phyloP scores from a whole-genome alignment of 2,113 vertebrate genomes.

The Albula goreensis region DNA sequence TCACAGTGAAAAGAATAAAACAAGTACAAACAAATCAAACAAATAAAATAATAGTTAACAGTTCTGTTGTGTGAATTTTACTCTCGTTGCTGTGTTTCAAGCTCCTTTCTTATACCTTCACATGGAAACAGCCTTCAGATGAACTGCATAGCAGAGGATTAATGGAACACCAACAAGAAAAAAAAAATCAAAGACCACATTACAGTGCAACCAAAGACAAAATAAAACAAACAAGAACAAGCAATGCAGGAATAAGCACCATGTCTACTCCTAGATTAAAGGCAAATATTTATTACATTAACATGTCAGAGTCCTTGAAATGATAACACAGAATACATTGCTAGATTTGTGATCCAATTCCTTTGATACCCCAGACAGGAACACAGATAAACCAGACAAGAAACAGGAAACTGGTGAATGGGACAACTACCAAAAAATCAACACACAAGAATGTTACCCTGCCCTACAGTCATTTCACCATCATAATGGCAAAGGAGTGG shows the following conservation, averaged over 20 bases:
- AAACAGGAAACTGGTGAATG: neutral
- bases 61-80: neutral
- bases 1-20: neutral
- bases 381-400: neutral
- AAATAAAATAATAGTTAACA: neutral
- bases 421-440: neutral
- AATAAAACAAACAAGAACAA: neutral
- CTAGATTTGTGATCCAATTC: neutral
- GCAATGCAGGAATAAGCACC: slow-evolving; percentile 13
- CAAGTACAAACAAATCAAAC: neutral
- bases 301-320: neutral
- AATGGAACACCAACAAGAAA: neutral
- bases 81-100: neutral
- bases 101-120: neutral
- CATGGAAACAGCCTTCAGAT: neutral
- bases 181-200: neutral
- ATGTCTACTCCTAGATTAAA: slow-evolving; percentile 15
- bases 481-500: neutral
- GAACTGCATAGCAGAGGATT: neutral
- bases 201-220: neutral
- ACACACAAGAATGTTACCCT: neutral
- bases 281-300: slow-evolving; percentile 20
- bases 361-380: neutral
- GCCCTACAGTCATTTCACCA: neutral
- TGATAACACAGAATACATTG: neutral